phyloP scores from a whole-genome alignment of 2,888 invertebrate genomes.

The Drosophila prolongata region DNA sequence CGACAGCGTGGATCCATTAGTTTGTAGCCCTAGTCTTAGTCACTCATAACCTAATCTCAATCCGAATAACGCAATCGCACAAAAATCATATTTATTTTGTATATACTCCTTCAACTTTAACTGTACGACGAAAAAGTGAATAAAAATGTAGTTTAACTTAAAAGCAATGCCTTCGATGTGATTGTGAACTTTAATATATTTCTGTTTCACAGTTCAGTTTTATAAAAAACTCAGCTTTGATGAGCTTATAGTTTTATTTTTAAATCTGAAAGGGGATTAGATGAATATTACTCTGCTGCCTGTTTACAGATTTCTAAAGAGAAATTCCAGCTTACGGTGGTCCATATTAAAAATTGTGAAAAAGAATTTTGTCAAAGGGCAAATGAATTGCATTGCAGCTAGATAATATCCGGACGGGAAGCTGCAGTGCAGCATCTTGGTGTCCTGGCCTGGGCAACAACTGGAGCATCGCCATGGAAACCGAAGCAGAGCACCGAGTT shows the following conservation, averaged over 20 bases:
- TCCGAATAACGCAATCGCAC: conserved; percentile 14
- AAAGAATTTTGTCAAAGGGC: conserved; percentile 3
- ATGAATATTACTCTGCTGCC: too few species aligned
- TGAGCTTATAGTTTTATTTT: not conserved
- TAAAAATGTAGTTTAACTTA: conserved; percentile 25
- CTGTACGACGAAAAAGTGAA: conserved; percentile 18
- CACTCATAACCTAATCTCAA: conserved; percentile 41
- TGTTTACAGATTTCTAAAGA: too few species aligned
- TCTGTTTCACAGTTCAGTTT: too few species aligned
- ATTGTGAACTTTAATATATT: too few species aligned
- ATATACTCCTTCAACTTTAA: conserved; percentile 24
- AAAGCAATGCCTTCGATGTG: not conserved
- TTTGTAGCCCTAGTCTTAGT: conserved; percentile 36
- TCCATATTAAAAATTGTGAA: not conserved
- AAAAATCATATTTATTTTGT: conserved; percentile 43
- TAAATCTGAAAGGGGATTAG: not conserved
- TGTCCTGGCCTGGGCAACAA: not conserved
- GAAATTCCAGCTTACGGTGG: not conserved
- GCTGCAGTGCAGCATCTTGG: not conserved
- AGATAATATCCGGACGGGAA: not conserved
- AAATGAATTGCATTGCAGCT: not conserved
- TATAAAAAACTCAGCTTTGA: too few species aligned
- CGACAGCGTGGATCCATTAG: conserved; percentile 39
- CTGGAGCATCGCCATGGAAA: conserved; percentile 16
- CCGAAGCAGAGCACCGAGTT: not conserved